Evolutionary conservation across 2,888 invertebrate genomes (phyloP).

Genomic region (Calephelis perditalis): DNA sequence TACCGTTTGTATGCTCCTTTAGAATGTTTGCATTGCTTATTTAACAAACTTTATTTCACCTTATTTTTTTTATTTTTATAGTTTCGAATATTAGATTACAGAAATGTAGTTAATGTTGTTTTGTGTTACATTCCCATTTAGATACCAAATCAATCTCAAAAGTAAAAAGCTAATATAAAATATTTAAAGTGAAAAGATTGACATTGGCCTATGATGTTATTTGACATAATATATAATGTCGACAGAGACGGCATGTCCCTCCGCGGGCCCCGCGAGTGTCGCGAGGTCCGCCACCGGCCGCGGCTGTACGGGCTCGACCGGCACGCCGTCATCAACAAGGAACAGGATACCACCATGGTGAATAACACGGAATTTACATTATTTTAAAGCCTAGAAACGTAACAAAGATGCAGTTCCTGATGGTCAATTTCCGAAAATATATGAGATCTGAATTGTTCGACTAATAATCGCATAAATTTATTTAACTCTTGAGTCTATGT

Average conservation of each 20-base stretch:
- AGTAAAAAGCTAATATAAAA: not conserved
- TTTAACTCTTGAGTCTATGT: not conserved
- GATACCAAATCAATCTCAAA: not conserved
- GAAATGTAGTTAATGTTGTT: slow-evolving; percentile 5
- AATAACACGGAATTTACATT: slow-evolving; percentile 20
- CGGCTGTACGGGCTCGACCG: slow-evolving; percentile 59
- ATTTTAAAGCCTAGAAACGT: no score
- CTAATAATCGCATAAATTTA: not conserved
- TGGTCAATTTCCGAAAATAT: no score
- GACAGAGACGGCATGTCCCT: slow-evolving; percentile 61
- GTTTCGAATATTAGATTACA: not conserved
- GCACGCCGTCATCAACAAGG: slow-evolving; percentile 67
- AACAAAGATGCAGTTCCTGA: no score
- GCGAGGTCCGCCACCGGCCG: slow-evolving; percentile 52
- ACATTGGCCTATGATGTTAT: not conserved
- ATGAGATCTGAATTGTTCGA: no score
- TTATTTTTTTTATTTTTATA: slow-evolving; percentile 18
- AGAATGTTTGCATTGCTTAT: slow-evolving; percentile 26
- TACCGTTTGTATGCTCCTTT: not conserved
- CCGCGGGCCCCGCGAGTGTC: slow-evolving; percentile 50
- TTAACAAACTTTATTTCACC: slow-evolving; percentile 26
- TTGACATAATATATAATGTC: not conserved
- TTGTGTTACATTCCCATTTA: slow-evolving; percentile 11
- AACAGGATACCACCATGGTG: slow-evolving; percentile 66
- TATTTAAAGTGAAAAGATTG: not conserved